Conservation (phyloP, 2,113 vertebrate genomes). For the Terrapene triunguis region DNA sequence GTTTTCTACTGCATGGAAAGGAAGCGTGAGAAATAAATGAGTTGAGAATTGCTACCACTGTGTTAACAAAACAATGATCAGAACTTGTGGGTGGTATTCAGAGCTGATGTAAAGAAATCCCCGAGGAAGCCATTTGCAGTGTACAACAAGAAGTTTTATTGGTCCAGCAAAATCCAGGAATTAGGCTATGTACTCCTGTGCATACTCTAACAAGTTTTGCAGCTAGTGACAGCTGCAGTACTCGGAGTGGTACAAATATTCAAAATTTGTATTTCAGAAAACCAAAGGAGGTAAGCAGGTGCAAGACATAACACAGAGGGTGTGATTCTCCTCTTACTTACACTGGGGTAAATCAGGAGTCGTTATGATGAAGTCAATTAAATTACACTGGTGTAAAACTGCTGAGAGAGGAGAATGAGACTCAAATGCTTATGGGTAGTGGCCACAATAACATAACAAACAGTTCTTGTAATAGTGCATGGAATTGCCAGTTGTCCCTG, state of each 20-base stretch:
- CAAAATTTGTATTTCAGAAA: neutral
- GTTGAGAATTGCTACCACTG: neutral
- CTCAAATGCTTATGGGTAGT: neutral
- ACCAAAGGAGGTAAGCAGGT: neutral
- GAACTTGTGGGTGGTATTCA: neutral
- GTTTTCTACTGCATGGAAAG: neutral
- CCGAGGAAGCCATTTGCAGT: neutral
- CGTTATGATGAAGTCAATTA: too few species aligned
- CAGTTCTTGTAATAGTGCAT: neutral
- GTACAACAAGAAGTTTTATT: neutral
- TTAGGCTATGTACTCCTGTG: too few species aligned
- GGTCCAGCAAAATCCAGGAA: neutral
- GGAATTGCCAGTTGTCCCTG: neutral
- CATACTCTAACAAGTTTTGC: neutral
- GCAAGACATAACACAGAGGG: neutral
- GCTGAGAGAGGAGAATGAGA: neutral
- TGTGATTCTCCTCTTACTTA: neutral
- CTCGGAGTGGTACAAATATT: neutral
- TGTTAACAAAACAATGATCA: neutral
- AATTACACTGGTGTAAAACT: too few species aligned
- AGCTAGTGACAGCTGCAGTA: neutral
- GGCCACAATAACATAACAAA: rapidly evolving
- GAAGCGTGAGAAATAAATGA: neutral
- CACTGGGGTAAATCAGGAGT: neutral
- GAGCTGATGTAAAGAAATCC: neutral